Conservation (phyloP, 2,888 invertebrate genomes). For the Phyllotreta striolata region DNA sequence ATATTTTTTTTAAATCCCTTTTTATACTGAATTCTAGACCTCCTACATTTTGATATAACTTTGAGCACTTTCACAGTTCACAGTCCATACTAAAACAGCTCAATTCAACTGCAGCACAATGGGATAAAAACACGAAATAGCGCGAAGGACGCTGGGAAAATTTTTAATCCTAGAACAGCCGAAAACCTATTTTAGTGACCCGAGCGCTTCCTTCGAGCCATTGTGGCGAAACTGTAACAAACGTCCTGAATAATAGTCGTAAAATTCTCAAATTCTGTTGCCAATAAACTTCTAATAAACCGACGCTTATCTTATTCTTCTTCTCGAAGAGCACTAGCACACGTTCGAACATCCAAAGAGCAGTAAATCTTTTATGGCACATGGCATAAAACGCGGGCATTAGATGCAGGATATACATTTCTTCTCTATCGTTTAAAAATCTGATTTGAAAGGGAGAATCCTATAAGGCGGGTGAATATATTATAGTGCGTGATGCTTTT, state of each 20-base stretch:
- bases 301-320: constrained; percentile 19
- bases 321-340: constrained; percentile 7
- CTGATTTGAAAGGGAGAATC: constrained; percentile 4
- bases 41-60: too few species aligned
- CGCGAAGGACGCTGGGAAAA: too few species aligned
- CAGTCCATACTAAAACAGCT: too few species aligned
- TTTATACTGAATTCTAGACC: too few species aligned
- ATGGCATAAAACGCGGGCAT: constrained; percentile 8
- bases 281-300: constrained; percentile 27
- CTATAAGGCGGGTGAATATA: too few species aligned
- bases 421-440: constrained; percentile 9
- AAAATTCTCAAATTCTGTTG: constrained; percentile 26
- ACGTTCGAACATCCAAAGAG: constrained; percentile 5
- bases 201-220: neutral
- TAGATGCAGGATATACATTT: constrained; percentile 6
- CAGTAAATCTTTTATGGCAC: constrained; percentile 14
- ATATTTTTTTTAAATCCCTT: too few species aligned
- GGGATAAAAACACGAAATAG: too few species aligned
- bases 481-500: too few species aligned
- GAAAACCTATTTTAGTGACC: too few species aligned
- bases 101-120: too few species aligned
- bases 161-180: too few species aligned
- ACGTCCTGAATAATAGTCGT: constrained; percentile 24
- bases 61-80: too few species aligned
- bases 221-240: constrained; percentile 17